Evolutionary conservation across 1,140 invertebrate genomes (phyloP).

Genomic region (Zaprionus lachaisei): DNA sequence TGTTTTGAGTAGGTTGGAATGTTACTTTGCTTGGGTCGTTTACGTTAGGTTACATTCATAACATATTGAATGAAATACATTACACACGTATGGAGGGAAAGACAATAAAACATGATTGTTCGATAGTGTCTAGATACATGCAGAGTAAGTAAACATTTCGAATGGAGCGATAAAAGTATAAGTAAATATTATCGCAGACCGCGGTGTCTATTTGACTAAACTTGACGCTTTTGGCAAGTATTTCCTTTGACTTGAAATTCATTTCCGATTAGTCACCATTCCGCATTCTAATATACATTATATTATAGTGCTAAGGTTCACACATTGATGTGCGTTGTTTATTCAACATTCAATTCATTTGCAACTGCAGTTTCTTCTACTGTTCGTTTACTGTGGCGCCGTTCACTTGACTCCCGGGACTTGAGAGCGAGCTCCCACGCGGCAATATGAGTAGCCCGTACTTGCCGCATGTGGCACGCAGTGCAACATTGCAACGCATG

Average conservation of each 20-base stretch:
- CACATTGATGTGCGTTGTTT: constrained; percentile 29
- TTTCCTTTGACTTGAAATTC: constrained; percentile 8
- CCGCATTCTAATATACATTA: not conserved
- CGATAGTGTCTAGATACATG: not conserved
- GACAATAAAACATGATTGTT: not conserved
- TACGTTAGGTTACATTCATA: not conserved
- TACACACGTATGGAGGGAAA: not conserved
- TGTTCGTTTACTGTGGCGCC: constrained; percentile 48
- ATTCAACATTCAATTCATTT: constrained; percentile 19
- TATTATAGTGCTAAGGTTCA: not conserved
- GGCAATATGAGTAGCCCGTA: not conserved
- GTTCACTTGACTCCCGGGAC: constrained; percentile 7
- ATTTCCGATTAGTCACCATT: constrained; percentile 24
- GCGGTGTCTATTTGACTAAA: constrained; percentile 18
- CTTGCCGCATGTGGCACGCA: constrained; percentile 23
- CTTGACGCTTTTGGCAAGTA: constrained; percentile 21
- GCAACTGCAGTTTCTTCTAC: constrained; percentile 29
- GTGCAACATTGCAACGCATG: constrained; percentile 16
- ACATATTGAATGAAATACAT: not conserved
- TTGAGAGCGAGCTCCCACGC: constrained; percentile 4
- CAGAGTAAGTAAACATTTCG: too few relatives aligned
- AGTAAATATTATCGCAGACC: not conserved
- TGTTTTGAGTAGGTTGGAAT: not conserved
- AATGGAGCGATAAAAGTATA: not conserved
- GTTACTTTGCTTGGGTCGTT: not conserved